phyloP scores from a whole-genome alignment of 2,797 vertebrate genomes.

The Hoplostethus mediterraneus region DNA sequence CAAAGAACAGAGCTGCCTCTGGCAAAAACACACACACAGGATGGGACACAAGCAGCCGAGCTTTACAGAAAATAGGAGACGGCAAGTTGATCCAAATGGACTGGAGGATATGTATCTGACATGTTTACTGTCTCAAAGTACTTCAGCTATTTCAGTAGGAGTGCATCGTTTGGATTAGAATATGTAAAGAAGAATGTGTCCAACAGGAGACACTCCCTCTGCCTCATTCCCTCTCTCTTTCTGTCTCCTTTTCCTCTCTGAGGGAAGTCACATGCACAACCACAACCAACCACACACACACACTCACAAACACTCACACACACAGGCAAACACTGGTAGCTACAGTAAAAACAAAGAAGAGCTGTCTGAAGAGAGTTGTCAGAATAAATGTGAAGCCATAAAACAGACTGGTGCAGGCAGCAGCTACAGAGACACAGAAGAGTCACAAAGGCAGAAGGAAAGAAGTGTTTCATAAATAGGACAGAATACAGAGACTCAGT shows the following conservation, averaged over 20 bases:
- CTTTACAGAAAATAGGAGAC: constrained; percentile 52
- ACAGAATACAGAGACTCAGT: constrained; percentile 42
- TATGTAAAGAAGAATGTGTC: too few species aligned
- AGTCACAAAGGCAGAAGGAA: constrained; percentile 60
- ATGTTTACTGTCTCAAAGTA: constrained; percentile 46
- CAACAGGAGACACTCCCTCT: neutral
- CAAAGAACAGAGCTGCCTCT: constrained; percentile 69
- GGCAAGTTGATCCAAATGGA: constrained; percentile 40
- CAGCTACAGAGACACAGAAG: constrained; percentile 61
- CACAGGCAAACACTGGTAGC: constrained; percentile 34
- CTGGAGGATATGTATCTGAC: constrained; percentile 49
- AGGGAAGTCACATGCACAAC: neutral
- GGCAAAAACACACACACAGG: constrained; percentile 57
- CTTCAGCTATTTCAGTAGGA: constrained; percentile 15
- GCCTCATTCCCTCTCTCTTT: neutral
- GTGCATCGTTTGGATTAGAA: constrained; percentile 19
- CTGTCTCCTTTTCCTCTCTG: constrained; percentile 8
- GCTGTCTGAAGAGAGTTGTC: constrained; percentile 56
- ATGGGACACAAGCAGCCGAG: constrained; percentile 39
- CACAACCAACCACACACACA: constrained; percentile 11
- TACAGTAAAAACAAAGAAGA: constrained; percentile 31
- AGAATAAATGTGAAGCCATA: constrained; percentile 55
- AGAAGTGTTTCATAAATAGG: constrained; percentile 68
- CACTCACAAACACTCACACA: constrained; percentile 15
- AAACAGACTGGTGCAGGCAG: constrained; percentile 57